phyloP scores from a whole-genome alignment of 2,797 vertebrate genomes.

The Lepilemur septentrionalis region DNA sequence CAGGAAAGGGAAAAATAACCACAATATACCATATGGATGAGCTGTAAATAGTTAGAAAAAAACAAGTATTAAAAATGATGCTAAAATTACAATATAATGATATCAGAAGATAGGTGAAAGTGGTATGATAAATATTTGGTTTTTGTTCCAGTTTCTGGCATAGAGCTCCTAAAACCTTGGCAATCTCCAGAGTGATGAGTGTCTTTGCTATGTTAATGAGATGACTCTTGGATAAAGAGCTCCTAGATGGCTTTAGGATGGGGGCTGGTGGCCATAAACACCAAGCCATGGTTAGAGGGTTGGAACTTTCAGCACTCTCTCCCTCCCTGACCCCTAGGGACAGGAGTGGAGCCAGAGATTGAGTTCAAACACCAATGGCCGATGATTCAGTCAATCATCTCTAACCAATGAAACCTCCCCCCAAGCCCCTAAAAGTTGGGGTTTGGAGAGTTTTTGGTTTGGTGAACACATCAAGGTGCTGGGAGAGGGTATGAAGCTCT shows the following conservation, averaged over 20 bases:
- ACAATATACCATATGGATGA: neutral
- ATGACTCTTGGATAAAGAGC: neutral
- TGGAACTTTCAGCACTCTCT: neutral
- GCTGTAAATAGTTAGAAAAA: neutral
- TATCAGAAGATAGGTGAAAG: neutral
- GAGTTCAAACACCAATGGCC: neutral
- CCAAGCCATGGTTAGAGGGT: neutral
- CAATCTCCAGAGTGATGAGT: neutral
- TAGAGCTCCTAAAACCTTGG: neutral
- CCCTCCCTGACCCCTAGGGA: too few relatives aligned
- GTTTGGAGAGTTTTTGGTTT: neutral
- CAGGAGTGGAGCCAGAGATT: neutral
- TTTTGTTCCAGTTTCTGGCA: neutral
- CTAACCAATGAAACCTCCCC: neutral
- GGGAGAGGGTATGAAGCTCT: neutral
- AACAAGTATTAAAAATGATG: neutral
- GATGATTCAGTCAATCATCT: neutral
- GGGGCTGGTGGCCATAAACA: neutral
- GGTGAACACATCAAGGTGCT: too few relatives aligned
- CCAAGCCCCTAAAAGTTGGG: neutral
- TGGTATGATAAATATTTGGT: too few relatives aligned
- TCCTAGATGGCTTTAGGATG: neutral
- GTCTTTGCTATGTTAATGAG: neutral
- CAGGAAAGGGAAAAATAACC: neutral
- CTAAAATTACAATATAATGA: neutral